Evolutionary conservation across 2,113 vertebrate species (phyloP), one percentile per base, ranked within the genome.

Genomic region (Brachyhypopomus gauderio): DNA sequence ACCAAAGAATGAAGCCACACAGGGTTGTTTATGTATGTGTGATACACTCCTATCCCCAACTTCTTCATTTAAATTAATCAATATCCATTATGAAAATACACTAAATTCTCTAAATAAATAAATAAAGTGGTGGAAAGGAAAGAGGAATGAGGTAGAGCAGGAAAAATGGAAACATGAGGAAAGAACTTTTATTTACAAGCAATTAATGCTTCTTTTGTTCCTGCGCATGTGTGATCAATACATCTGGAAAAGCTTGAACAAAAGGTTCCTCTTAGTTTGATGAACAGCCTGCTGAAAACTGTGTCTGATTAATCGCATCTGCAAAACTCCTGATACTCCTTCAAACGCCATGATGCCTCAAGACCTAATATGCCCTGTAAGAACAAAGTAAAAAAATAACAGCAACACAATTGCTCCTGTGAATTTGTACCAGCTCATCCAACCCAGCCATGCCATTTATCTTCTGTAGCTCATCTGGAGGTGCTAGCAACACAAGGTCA

Each of bases 11-110:
- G 69, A 59, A 70, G 8, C 30, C 81, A 77, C 5, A 73, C 72
- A 34, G 71, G 83, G 84, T 79, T 91, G 88, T 90, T 90, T 88
- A 86, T 77, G 85, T 82, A 72, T 23, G 12, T 55, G 80, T 52
- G 48, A 83, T 19, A 16, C 17, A 17, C 7, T 14, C 16, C n/a
- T 56, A 1, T 36, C 30, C 64, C 0, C 20, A 73, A 3, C 30
- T 12, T 19, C 27, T 11, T 22, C 20, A 69, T 38, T 27, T 79
- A 88, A 72, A 86, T 85, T 82, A 86, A 86, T 85, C 22, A 27
- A 85, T 76, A 66, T 70, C 72, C 64, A 52, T n/a, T n/a, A 36
- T 66, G 76, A 34, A 7, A 62, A 6, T 48, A 23, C 81, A 84
- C 38, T 23, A 58, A 14, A 75, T 30, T 55, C 78, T 36, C n/a